Percentiles rank a stretch among this genome's conserved stretches.
Evolutionary conservation across 2,888 invertebrate genomes (phyloP).

Genomic region (Neocrepidodera transversa): DNA sequence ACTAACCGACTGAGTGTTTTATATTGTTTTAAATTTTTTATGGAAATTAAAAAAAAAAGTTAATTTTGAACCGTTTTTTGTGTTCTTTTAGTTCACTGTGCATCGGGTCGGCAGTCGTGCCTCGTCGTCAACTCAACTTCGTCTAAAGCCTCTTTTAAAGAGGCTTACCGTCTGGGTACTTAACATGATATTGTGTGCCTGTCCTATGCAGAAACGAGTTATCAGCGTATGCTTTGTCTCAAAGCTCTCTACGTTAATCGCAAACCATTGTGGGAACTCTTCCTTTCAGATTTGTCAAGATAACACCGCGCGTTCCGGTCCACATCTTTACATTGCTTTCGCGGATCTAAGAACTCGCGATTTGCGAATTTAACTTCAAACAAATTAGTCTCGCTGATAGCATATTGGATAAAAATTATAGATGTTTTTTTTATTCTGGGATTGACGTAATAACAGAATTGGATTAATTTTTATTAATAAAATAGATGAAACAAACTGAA

Average conservation of each 20-base stretch:
- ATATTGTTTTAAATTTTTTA: too few relatives aligned
- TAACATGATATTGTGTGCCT: constrained; percentile 58
- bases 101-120: neutral
- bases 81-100: neutral
- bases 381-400: neutral
- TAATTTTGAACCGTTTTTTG: neutral
- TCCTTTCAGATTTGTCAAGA: constrained; percentile 45
- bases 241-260: constrained; percentile 58
- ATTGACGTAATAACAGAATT: too few relatives aligned
- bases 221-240: constrained; percentile 57
- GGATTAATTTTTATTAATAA: too few relatives aligned
- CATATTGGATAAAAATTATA: neutral
- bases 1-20: too few relatives aligned
- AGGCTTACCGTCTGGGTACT: constrained; percentile 46
- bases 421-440: too few relatives aligned
- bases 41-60: too few relatives aligned
- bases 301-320: constrained; percentile 43
- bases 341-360: neutral
- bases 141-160: constrained; percentile 24
- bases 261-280: constrained; percentile 53
- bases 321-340: constrained; percentile 7
- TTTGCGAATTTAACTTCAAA: constrained; percentile 1
- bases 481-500: too few relatives aligned
- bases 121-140: constrained; percentile 7
- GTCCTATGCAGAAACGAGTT: constrained; percentile 57